phyloP scores from a whole-genome alignment of 2,797 vertebrate species.

The Argya squamiceps region DNA sequence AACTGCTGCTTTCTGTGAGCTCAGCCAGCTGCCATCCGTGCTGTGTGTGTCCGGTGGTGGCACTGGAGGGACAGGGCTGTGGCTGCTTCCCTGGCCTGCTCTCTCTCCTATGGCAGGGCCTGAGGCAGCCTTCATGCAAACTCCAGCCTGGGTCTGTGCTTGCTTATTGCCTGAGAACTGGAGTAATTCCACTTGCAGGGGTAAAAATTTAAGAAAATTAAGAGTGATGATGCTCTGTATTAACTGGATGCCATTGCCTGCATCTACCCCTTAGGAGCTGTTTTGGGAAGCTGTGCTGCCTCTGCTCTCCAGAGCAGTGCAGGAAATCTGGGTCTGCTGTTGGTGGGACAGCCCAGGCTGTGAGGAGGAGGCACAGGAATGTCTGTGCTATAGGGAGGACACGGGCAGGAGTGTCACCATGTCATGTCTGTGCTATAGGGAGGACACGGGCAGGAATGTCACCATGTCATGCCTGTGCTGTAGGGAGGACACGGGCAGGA shows the following conservation, averaged over 20 bases:
- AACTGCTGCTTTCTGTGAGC: neutral
- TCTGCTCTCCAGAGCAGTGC: neutral
- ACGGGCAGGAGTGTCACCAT: neutral
- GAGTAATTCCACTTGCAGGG: neutral
- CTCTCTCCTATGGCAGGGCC: neutral
- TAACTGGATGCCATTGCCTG: neutral
- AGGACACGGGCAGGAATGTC: too few species aligned
- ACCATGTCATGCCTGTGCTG: neutral
- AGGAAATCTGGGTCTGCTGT: rapidly evolving
- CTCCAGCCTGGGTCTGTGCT: neutral
- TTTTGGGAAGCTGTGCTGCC: neutral
- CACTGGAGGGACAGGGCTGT: neutral
- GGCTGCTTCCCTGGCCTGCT: neutral
- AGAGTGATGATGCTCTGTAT: neutral
- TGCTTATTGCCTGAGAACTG: neutral
- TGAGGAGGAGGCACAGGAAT: neutral
- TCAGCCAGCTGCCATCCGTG: neutral
- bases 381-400: neutral
- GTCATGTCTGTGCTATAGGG: neutral
- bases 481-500: neutral
- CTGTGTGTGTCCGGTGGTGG: rapidly evolving
- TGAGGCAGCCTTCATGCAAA: neutral
- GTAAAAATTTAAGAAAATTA: neutral
- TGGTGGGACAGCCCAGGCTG: neutral
- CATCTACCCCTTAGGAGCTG: rapidly evolving